These are phyloP conservation scores for Drosophila setifemur DNA, from an alignment of 1,140 invertebrate genomes.

Conservation along the genomic window DNA sequence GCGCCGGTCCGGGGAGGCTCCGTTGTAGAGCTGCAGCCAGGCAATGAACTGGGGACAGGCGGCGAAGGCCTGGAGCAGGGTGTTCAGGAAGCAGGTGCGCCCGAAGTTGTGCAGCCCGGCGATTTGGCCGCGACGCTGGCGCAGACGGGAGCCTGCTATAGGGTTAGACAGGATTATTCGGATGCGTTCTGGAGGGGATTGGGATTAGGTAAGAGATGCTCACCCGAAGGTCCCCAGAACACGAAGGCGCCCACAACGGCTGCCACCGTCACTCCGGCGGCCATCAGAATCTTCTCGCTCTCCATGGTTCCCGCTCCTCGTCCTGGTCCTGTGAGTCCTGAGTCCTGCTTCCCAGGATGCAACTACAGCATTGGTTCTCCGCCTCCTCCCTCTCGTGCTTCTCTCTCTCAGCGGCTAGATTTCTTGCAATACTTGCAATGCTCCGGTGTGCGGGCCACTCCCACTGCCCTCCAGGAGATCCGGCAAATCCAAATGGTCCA, in stretches of 20 bases:
- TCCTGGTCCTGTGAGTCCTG: not conserved
- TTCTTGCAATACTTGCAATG: not conserved
- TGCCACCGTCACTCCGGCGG: slow-evolving; percentile 89
- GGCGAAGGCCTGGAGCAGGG: slow-evolving; percentile 91
- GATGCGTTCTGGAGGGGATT: too few relatives aligned
- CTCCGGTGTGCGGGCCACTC: too few relatives aligned
- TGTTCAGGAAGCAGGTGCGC: slow-evolving; percentile 94
- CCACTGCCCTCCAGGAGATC: too few relatives aligned
- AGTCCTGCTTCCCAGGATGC: not conserved
- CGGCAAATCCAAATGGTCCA: too few relatives aligned
- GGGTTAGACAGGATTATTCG: not conserved
- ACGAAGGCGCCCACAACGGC: slow-evolving; percentile 90
- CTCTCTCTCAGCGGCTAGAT: not conserved
- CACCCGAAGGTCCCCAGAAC: slow-evolving; percentile 88
- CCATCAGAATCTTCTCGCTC: slow-evolving; percentile 83
- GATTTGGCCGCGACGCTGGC: slow-evolving; percentile 87
- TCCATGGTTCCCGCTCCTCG: slow-evolving; percentile 56
- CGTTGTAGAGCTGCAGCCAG: slow-evolving; percentile 88
- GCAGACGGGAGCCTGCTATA: slow-evolving; percentile 82
- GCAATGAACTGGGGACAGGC: slow-evolving; percentile 89
- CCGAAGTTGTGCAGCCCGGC: slow-evolving; percentile 92
- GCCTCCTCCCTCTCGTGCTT: too few relatives aligned
- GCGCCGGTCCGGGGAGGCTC: slow-evolving; percentile 83
- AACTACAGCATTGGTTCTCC: slow-evolving; percentile 4
- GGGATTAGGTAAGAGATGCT: not conserved